Conservation (phyloP, 2,113 vertebrate genomes). For the Phaetusa simplex region DNA sequence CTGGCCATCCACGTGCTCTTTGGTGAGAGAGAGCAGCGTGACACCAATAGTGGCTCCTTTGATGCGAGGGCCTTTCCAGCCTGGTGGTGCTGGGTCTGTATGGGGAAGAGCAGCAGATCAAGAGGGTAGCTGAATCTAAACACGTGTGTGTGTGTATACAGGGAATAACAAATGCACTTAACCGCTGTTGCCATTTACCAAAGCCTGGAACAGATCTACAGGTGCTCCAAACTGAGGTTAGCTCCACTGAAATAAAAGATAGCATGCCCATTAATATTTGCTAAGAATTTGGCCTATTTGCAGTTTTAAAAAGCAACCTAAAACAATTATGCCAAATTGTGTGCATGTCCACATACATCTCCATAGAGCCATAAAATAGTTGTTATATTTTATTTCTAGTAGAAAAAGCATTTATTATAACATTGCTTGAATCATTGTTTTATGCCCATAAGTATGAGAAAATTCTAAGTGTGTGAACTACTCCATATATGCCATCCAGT, state of each 20-base stretch:
- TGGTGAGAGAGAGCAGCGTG: conserved; percentile 62
- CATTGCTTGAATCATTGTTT: neutral
- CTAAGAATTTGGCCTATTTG: neutral
- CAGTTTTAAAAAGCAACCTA: neutral
- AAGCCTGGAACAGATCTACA: neutral
- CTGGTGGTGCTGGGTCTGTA: neutral
- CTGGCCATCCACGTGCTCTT: conserved; percentile 1
- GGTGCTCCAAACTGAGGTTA: neutral
- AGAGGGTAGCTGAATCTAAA: neutral
- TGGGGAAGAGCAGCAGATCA: neutral
- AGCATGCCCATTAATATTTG: neutral
- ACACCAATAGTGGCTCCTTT: conserved; percentile 13
- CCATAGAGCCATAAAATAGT: neutral
- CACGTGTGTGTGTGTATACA: rapidly evolving
- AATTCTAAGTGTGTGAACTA: neutral
- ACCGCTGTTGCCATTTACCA: neutral
- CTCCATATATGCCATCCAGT: neutral
- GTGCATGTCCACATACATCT: neutral
- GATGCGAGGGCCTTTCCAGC: neutral
- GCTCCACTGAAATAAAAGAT: neutral
- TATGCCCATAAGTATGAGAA: neutral
- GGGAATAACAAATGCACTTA: neutral
- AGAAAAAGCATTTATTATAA: neutral
- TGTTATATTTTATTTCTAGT: neutral
- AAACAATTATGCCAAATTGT: neutral